A percentile compares a stretch with the other conserved stretches of the same genome.
Conservation (phyloP, 2,888 invertebrate species). For the Tetranychus piercei region DNA sequence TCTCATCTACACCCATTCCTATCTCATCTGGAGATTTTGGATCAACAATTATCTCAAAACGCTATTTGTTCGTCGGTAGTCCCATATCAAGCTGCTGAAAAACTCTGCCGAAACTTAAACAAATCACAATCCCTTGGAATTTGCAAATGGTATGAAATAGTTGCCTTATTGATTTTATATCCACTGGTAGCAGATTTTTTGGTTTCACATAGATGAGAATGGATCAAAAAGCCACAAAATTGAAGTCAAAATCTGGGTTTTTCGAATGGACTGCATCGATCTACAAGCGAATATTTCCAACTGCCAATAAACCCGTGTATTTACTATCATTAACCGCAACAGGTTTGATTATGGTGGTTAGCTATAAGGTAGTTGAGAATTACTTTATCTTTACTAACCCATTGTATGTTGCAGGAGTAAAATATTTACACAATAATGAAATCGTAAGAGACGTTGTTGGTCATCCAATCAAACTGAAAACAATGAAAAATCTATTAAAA, state of each 20-base stretch:
- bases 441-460: background rate
- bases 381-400: background rate
- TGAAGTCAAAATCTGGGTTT: too few relatives aligned
- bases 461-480: background rate
- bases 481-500: background rate
- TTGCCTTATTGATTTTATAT: background rate
- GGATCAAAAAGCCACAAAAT: background rate
- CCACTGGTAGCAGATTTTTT: background rate
- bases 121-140: background rate
- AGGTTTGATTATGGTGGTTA: background rate
- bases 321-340: background rate
- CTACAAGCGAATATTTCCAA: background rate
- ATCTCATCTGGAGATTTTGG: too few relatives aligned
- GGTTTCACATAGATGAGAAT: background rate
- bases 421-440: background rate
- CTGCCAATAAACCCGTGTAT: background rate
- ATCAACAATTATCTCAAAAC: too few relatives aligned
- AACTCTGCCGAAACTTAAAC: too few relatives aligned
- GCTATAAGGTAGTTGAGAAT: background rate
- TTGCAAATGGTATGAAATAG: background rate
- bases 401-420: background rate
- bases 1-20: too few relatives aligned
- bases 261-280: too few relatives aligned
- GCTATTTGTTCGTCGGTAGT: too few relatives aligned
- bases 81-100: too few relatives aligned